Evolutionary conservation across 2,888 invertebrate genomes (phyloP).

Genomic region (Synanthedon formicaeformis): DNA sequence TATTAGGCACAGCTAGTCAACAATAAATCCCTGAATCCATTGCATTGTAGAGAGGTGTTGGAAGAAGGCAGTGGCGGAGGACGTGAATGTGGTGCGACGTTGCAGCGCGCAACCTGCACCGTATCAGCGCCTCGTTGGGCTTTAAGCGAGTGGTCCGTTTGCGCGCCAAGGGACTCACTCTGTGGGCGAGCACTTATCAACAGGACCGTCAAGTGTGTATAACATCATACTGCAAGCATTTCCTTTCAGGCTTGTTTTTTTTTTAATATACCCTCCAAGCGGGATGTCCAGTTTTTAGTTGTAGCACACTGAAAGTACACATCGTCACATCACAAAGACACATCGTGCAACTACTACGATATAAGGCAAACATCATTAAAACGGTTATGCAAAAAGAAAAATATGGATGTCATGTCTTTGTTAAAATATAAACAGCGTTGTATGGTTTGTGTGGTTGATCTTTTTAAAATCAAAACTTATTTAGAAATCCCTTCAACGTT

Average conservation of each 20-base stretch:
- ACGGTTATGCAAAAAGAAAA: too few species aligned
- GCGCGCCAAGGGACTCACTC: conserved; percentile 42
- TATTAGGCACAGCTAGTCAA: not conserved
- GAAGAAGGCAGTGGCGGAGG: conserved; percentile 56
- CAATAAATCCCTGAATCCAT: not conserved
- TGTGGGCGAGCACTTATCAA: conserved; percentile 53
- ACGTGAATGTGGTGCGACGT: conserved; percentile 54
- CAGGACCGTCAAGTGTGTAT: conserved; percentile 45
- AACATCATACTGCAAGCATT: not conserved
- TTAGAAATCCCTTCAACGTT: not conserved
- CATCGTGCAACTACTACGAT: too few species aligned
- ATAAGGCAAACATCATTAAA: too few species aligned
- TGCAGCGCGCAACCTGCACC: conserved; percentile 48
- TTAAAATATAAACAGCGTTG: too few species aligned
- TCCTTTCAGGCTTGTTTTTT: too few species aligned
- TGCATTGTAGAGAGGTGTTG: conserved; percentile 41
- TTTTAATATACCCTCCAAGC: too few species aligned
- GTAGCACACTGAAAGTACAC: too few species aligned
- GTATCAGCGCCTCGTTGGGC: conserved; percentile 48
- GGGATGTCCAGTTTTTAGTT: too few species aligned
- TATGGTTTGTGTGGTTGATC: too few species aligned
- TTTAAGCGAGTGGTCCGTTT: conserved; percentile 44
- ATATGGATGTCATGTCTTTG: too few species aligned
- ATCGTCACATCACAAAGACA: too few species aligned
- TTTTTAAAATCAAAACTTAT: too few species aligned